Evolutionary conservation across 2,797 vertebrate species (phyloP).

Genomic region (Adrianichthys oophorus): DNA sequence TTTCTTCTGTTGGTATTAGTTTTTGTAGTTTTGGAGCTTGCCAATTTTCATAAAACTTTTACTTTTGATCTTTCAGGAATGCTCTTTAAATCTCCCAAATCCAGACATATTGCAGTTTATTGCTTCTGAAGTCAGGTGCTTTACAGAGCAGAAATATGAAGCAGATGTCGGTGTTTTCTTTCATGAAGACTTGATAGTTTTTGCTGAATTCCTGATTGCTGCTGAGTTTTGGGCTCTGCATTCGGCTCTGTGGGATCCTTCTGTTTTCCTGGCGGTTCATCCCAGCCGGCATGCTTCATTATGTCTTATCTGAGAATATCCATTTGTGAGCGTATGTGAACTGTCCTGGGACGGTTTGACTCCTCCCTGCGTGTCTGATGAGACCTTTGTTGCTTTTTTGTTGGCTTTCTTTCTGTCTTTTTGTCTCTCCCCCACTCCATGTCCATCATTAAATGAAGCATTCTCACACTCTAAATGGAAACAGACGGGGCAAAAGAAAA

Average conservation of each 20-base stretch:
- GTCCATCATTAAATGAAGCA: slow-evolving; percentile 60
- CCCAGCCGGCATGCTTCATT: slow-evolving; percentile 21
- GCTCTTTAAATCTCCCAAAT: too few relatives aligned
- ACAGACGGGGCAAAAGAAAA: slow-evolving; percentile 31
- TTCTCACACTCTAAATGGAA: slow-evolving; percentile 62
- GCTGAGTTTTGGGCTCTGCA: not conserved
- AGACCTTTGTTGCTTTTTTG: slow-evolving; percentile 60
- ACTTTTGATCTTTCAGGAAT: too few relatives aligned
- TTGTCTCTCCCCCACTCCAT: slow-evolving; percentile 23
- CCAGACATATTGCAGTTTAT: too few relatives aligned
- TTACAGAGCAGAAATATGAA: not conserved
- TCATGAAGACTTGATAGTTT: not conserved
- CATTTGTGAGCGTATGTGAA: slow-evolving; percentile 34
- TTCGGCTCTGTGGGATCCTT: slow-evolving; percentile 2
- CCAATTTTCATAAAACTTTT: too few relatives aligned
- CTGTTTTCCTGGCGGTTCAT: slow-evolving; percentile 11
- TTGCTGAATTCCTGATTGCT: not conserved
- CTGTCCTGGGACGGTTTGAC: slow-evolving; percentile 46
- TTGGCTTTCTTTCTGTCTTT: slow-evolving; percentile 51
- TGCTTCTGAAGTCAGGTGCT: too few relatives aligned
- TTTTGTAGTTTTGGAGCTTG: too few relatives aligned
- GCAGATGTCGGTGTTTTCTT: not conserved
- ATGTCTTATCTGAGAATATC: slow-evolving; percentile 18
- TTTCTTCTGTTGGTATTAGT: too few relatives aligned
- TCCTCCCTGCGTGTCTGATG: slow-evolving; percentile 63